Conservation (phyloP, 2,888 invertebrate genomes). For the Rugalucina vietnamica region DNA sequence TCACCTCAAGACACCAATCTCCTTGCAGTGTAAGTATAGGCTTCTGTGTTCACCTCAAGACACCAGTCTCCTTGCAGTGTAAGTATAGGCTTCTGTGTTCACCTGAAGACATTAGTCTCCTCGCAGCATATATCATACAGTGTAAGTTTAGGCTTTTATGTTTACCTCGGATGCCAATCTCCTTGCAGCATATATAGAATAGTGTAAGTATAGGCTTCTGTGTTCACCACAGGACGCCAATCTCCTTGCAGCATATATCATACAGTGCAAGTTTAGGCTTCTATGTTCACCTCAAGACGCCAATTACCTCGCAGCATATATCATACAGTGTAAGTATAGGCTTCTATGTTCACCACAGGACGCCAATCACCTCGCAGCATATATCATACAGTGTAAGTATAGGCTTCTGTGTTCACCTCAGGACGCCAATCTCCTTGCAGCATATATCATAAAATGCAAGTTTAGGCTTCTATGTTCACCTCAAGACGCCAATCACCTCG, state of each 20-base stretch:
- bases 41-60: constrained; percentile 92
- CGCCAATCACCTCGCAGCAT: constrained; percentile 94
- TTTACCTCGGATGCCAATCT: constrained; percentile 91
- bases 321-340: no score
- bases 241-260: constrained; percentile 92
- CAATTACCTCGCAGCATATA: no score
- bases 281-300: constrained; percentile 92
- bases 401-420: constrained; percentile 93
- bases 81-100: no score
- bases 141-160: constrained; percentile 96
- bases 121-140: constrained; percentile 96
- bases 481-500: constrained; percentile 90
- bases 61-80: constrained; percentile 96
- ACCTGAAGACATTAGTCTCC: no score
- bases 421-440: constrained; percentile 93
- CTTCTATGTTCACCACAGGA: constrained; percentile 92
- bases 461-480: constrained; percentile 95
- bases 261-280: constrained; percentile 94
- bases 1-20: constrained; percentile 90
- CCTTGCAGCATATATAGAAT: constrained; percentile 96
- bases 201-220: constrained; percentile 92
- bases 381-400: constrained; percentile 94
- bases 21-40: constrained; percentile 94
- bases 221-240: constrained; percentile 90
- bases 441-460: constrained; percentile 96